Evolutionary conservation across 2,888 invertebrate species (phyloP).

Genomic region (Margaritifera margaritifera): DNA sequence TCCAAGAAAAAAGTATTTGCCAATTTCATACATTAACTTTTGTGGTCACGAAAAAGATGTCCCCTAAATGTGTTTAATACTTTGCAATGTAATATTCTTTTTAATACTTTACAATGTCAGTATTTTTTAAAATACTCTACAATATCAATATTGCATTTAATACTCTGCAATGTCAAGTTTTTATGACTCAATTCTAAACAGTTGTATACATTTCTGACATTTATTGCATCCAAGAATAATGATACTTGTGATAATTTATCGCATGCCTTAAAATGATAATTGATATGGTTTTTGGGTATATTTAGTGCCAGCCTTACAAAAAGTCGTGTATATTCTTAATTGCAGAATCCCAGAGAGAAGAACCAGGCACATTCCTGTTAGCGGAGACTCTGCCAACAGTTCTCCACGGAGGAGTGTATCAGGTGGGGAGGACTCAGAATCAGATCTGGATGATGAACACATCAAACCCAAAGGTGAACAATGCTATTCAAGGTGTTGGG

Average conservation of each 20-base stretch:
- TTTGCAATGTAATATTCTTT: background rate
- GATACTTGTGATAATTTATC: too few relatives aligned
- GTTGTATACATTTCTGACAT: too few relatives aligned
- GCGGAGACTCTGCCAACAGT: constrained; percentile 40
- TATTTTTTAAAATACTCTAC: background rate
- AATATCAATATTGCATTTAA: background rate
- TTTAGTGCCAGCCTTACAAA: too few relatives aligned
- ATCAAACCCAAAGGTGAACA: constrained; percentile 74
- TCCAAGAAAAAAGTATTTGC: too few relatives aligned
- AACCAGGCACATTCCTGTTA: constrained; percentile 12
- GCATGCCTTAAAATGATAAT: too few relatives aligned
- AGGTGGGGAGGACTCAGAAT: constrained; percentile 67
- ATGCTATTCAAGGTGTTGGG: background rate
- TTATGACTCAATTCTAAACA: too few relatives aligned
- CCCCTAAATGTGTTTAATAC: constrained; percentile 3
- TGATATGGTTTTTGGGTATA: too few relatives aligned
- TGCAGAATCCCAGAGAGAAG: constrained; percentile 45
- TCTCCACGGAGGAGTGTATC: constrained; percentile 57
- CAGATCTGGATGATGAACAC: constrained; percentile 71
- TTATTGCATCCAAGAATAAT: too few relatives aligned
- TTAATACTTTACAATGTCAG: background rate
- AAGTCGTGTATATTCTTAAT: background rate
- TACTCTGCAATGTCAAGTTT: too few relatives aligned
- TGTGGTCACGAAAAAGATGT: too few relatives aligned
- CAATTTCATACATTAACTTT: too few relatives aligned